A percentile compares a stretch with the other conserved stretches of the same genome.
phyloP scores from a whole-genome alignment of 2,888 invertebrate genomes.

The Lypha dubia region DNA sequence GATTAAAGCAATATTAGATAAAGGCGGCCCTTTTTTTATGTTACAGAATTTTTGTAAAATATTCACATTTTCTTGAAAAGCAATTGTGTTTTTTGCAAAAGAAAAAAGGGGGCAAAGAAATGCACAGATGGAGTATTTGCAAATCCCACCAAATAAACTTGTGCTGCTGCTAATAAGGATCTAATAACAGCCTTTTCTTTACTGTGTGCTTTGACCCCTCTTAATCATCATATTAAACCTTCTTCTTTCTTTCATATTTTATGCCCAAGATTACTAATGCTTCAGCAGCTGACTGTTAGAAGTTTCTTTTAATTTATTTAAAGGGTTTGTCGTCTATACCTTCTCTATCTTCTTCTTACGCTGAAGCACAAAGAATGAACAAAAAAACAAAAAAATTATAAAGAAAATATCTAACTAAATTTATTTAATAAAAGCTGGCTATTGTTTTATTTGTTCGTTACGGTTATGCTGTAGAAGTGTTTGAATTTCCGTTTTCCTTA shows the following conservation, averaged over 20 bases:
- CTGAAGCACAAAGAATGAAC: background rate
- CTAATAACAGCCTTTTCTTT: background rate
- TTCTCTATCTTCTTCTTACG: background rate
- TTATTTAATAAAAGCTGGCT: background rate
- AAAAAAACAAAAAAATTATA: conserved; percentile 12
- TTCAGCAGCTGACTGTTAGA: background rate
- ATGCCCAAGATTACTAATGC: background rate
- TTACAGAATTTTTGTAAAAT: conserved; percentile 11
- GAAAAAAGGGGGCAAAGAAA: background rate
- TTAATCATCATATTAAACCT: background rate
- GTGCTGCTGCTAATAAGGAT: background rate
- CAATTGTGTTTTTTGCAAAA: background rate
- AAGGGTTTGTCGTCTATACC: background rate
- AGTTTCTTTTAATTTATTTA: background rate
- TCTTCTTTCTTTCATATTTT: background rate
- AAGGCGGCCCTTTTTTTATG: background rate
- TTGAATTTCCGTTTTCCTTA: conserved; percentile 21
- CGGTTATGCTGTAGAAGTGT: background rate
- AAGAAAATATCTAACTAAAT: background rate
- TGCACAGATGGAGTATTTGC: background rate
- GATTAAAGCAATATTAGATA: background rate
- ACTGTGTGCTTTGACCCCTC: too few relatives aligned
- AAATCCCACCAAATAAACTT: background rate
- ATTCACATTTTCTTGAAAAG: conserved; percentile 12
- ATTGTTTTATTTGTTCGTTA: conserved; percentile 12